These are phyloP conservation scores for Pavo muticus DNA, from an alignment of 2,113 vertebrate species.

Conservation along the genomic window DNA sequence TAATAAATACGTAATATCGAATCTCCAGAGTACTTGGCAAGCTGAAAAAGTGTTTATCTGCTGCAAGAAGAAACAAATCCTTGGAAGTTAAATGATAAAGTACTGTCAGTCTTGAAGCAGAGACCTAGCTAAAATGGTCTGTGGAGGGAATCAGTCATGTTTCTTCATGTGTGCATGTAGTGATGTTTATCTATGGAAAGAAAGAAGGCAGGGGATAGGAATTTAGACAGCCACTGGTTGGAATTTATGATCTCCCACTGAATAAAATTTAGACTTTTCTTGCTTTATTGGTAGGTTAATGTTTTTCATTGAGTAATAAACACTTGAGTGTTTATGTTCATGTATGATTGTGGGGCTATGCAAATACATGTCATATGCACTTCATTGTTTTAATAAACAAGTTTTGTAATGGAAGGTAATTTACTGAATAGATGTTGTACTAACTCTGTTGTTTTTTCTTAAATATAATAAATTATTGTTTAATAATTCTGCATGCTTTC, in stretches of 20 bases:
- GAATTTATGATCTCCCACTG: not conserved
- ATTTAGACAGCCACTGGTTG: not conserved
- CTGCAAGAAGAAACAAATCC: not conserved
- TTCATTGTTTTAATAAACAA: not conserved
- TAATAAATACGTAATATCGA: constrained; percentile 44
- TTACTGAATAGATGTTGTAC: not conserved
- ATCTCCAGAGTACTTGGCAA: constrained; percentile 6
- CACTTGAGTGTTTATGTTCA: not conserved
- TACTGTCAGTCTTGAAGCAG: not conserved
- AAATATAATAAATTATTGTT: not conserved
- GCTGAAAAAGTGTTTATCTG: not conserved
- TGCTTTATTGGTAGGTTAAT: not conserved
- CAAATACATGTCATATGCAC: not conserved
- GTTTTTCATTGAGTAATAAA: not conserved
- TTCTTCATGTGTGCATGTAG: not conserved
- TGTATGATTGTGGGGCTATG: not conserved
- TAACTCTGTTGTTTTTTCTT: not conserved
- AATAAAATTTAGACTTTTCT: not conserved
- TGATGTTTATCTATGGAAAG: not conserved
- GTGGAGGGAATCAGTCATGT: not conserved
- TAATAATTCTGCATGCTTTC: not conserved
- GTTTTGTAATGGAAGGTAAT: not conserved
- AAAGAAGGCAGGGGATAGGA: not conserved
- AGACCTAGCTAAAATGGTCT: not conserved
- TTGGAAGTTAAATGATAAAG: not conserved